These are phyloP conservation scores for Myiotriccus ornatus DNA, from an alignment of 2,797 vertebrate species.

Conservation along the genomic window DNA sequence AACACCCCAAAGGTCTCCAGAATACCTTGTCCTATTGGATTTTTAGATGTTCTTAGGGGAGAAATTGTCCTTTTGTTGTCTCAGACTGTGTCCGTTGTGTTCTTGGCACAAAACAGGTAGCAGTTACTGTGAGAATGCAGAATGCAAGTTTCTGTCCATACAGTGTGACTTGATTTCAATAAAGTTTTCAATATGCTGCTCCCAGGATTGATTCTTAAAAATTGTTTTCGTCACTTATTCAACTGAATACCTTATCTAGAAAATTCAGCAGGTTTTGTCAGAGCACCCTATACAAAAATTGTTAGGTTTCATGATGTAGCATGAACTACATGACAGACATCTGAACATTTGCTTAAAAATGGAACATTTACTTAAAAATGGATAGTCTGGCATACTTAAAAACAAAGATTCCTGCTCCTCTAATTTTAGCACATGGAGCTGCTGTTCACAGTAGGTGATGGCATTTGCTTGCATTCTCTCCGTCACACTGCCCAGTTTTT, in stretches of 20 bases:
- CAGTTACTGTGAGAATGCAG: background rate
- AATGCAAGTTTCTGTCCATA: background rate
- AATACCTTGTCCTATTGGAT: background rate
- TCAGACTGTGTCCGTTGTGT: background rate
- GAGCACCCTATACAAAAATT: background rate
- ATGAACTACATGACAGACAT: background rate
- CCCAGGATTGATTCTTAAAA: background rate
- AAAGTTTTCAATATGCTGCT: background rate
- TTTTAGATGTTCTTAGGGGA: background rate
- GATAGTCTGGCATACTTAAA: background rate
- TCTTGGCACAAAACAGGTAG: background rate
- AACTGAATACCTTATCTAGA: background rate
- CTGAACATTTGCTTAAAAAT: background rate
- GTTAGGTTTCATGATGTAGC: background rate
- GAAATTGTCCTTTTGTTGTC: background rate
- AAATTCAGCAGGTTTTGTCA: background rate
- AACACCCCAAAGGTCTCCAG: background rate
- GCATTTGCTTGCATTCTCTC: background rate
- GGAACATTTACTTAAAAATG: background rate
- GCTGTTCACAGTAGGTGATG: background rate
- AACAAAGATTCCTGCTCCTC: background rate
- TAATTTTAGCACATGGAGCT: background rate
- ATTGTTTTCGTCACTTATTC: background rate
- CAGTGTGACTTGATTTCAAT: background rate
- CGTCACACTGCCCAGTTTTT: background rate